Conservation (phyloP, 2,113 vertebrate species). For the Rhinoderma darwinii region DNA sequence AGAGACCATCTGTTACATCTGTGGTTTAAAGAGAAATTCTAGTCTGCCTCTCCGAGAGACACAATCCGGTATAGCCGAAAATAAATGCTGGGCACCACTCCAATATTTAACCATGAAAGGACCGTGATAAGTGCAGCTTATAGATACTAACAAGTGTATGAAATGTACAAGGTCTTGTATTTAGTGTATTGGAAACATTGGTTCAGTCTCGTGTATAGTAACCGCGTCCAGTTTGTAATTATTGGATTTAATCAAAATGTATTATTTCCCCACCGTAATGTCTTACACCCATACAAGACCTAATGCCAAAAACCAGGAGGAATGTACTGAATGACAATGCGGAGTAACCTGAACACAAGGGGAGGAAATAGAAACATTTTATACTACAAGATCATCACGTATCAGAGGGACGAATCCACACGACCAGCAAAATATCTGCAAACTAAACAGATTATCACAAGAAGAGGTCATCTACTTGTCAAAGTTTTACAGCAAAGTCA, state of each 20-base stretch:
- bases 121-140: conserved; percentile 55
- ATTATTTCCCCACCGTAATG: too few relatives aligned
- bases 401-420: not conserved
- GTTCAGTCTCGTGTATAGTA: not conserved
- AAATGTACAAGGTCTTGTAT: not conserved
- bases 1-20: conserved; percentile 70
- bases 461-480: not conserved
- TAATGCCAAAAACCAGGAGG: not conserved
- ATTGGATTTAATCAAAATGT: too few relatives aligned
- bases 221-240: not conserved
- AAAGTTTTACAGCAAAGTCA: not conserved
- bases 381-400: not conserved
- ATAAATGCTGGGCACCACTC: conserved; percentile 70
- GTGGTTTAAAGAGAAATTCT: conserved; percentile 61
- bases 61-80: conserved; percentile 67
- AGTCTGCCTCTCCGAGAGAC: conserved; percentile 25
- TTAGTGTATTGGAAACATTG: not conserved
- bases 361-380: not conserved
- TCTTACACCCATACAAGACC: not conserved
- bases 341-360: not conserved
- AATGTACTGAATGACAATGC: not conserved
- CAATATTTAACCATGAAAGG: conserved; percentile 62
- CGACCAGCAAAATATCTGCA: conserved; percentile 1
- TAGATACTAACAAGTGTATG: not conserved
- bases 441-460: not conserved